These are phyloP conservation scores for Potorous gilbertii DNA, from an alignment of 2,797 vertebrate genomes.

Conservation along the genomic window DNA sequence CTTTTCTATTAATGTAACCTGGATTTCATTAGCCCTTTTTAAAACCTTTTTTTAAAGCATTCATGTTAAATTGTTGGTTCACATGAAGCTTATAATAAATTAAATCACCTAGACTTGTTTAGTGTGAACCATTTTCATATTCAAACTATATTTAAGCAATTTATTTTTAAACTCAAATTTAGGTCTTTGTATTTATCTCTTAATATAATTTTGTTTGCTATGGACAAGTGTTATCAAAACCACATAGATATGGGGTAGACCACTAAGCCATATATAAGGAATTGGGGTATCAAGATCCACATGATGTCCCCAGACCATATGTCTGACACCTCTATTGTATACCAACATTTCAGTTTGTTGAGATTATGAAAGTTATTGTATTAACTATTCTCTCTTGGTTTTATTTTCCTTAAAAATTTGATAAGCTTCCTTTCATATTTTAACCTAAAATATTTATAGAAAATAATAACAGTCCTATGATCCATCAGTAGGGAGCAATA, in stretches of 20 bases:
- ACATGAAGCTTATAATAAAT: neutral
- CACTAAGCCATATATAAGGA: neutral
- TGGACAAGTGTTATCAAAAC: neutral
- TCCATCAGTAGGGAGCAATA: neutral
- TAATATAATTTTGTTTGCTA: neutral
- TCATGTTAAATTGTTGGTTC: neutral
- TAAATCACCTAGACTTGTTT: neutral
- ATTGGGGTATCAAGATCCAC: no score
- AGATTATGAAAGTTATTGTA: neutral
- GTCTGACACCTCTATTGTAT: neutral
- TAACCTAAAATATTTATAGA: neutral
- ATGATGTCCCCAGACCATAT: neutral
- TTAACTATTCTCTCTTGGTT: neutral
- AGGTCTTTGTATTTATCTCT: neutral
- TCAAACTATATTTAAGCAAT: neutral
- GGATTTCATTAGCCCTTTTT: neutral
- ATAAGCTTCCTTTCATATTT: neutral
- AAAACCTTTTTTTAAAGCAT: neutral
- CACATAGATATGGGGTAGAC: neutral
- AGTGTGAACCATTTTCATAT: neutral
- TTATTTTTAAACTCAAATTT: neutral
- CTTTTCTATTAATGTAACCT: neutral
- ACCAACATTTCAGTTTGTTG: neutral
- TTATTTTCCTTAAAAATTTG: neutral
- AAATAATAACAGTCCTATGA: neutral